Conservation (phyloP, 2,113 vertebrate genomes). For the Lycocorax pyrrhopterus region DNA sequence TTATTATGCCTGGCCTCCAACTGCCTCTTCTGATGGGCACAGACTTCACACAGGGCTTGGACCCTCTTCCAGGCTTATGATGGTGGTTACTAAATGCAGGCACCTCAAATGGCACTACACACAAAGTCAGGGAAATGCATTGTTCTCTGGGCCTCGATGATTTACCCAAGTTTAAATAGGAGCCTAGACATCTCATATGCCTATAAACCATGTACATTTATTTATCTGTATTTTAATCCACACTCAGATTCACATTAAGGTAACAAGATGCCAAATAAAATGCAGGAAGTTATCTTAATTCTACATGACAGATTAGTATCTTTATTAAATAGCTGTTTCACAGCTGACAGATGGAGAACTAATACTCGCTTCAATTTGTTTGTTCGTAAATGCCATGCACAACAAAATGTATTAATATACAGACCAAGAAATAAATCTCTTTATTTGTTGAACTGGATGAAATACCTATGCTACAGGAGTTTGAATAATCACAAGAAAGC, state of each 20-base stretch:
- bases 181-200: neutral
- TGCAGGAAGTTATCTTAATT: neutral
- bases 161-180: neutral
- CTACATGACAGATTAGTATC: neutral
- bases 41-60: neutral
- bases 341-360: slow-evolving; percentile 8
- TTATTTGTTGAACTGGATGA: neutral
- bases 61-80: neutral
- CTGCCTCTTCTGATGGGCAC: neutral
- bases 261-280: neutral
- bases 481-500: neutral
- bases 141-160: neutral
- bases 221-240: neutral
- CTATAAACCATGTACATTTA: neutral
- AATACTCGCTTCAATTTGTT: neutral
- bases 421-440: neutral
- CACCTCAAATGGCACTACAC: neutral
- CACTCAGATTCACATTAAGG: neutral
- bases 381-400: neutral
- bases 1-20: neutral
- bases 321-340: slow-evolving; percentile 3
- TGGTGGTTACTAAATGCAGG: neutral
- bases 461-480: neutral
- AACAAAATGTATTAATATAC: neutral
- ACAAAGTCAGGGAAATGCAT: neutral